A percentile compares a stretch with the other conserved stretches of the same genome.
Conservation (phyloP, 1,140 invertebrate genomes). For the Conopomorpha cramerella region DNA sequence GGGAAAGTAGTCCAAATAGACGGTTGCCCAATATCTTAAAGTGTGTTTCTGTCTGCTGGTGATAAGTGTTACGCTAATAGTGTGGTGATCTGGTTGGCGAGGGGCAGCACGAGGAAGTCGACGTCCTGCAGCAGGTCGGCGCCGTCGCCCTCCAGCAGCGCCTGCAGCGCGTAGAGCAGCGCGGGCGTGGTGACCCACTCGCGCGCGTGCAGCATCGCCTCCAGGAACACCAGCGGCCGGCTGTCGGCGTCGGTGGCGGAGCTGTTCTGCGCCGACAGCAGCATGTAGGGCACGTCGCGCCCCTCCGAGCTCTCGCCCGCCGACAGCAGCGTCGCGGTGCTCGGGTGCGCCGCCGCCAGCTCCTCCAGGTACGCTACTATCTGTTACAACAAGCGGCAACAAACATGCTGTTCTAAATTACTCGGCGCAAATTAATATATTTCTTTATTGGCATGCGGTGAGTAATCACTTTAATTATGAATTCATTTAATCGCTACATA, state of each 20-base stretch:
- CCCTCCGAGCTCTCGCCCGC: conserved; percentile 54
- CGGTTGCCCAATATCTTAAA: background rate
- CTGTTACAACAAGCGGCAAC: conserved; percentile 19
- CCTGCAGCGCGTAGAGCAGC: conserved; percentile 52
- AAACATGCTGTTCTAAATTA: no score
- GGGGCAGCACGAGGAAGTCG: conserved; percentile 51
- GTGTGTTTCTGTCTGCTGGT: background rate
- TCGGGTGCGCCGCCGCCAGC: conserved; percentile 38
- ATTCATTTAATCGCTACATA: no score
- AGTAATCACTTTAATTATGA: no score
- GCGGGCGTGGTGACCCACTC: conserved; percentile 66
- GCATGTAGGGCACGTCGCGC: conserved; percentile 44
- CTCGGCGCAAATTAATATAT: no score
- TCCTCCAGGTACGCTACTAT: conserved; percentile 56
- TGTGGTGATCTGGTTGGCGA: conserved; percentile 50
- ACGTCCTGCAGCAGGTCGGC: conserved; percentile 39
- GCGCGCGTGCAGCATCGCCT: conserved; percentile 56
- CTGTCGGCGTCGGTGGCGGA: background rate
- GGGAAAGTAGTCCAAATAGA: background rate
- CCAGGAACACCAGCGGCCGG: conserved; percentile 27
- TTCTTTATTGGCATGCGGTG: no score
- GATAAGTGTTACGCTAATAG: background rate
- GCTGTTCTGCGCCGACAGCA: conserved; percentile 29
- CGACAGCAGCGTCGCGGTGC: conserved; percentile 35
- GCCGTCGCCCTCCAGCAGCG: conserved; percentile 43